A percentile compares a stretch with the other conserved stretches of the same genome.
phyloP scores from a whole-genome alignment of 1,140 invertebrate genomes.

The Ceratitis capitata region DNA sequence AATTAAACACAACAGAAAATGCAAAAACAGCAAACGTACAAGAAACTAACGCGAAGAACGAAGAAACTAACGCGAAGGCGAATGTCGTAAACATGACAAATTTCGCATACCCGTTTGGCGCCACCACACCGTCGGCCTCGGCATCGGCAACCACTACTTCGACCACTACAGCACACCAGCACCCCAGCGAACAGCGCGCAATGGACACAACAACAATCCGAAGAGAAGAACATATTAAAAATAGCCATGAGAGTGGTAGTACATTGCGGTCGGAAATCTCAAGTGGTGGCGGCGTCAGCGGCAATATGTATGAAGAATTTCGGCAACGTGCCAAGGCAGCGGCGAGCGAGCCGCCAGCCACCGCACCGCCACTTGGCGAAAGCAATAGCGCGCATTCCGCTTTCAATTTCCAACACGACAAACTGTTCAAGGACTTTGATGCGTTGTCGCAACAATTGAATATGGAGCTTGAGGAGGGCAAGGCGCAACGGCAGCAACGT shows the following conservation, averaged over 20 bases:
- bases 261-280: background rate
- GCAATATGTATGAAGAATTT: slow-evolving; percentile 62
- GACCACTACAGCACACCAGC: background rate
- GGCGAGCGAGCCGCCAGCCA: slow-evolving; percentile 46
- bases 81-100: background rate
- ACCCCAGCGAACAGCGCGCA: background rate
- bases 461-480: slow-evolving; percentile 53
- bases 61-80: background rate
- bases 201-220: background rate
- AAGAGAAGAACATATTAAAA: slow-evolving; percentile 29
- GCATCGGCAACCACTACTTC: slow-evolving; percentile 31
- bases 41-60: background rate
- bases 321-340: slow-evolving; percentile 64
- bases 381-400: background rate
- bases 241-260: slow-evolving; percentile 17
- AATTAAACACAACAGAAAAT: slow-evolving; percentile 55
- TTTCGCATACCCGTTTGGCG: slow-evolving; percentile 48
- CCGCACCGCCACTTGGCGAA: slow-evolving; percentile 36
- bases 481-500: slow-evolving; percentile 49
- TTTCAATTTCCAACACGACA: slow-evolving; percentile 54
- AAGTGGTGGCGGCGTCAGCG: slow-evolving; percentile 27
- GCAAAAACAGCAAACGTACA: background rate
- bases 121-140: slow-evolving; percentile 49
- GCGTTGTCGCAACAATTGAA: slow-evolving; percentile 57
- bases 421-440: slow-evolving; percentile 64